Evolutionary conservation across 37 sponge, comb jelly and placozoan species (phyloP).

Genomic region (Tethya wilhelma): DNA sequence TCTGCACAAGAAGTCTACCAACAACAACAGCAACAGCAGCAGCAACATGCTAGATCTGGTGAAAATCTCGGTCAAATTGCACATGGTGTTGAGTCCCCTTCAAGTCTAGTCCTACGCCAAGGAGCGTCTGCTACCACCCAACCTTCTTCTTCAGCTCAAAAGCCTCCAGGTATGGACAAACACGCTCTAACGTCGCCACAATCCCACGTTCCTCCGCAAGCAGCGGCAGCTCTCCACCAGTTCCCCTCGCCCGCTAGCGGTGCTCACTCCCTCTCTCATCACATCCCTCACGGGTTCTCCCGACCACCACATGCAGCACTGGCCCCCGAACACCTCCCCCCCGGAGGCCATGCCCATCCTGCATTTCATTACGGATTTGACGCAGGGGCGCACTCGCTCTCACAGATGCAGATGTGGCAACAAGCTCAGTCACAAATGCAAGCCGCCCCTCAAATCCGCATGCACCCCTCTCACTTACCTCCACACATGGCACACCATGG

Average conservation of each 20-base stretch:
- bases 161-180: not conserved
- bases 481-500: constrained; percentile 38
- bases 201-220: not conserved
- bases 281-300: not conserved
- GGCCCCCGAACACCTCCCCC: constrained; percentile 25
- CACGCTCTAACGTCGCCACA: not conserved
- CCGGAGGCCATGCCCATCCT: not conserved
- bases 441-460: not conserved
- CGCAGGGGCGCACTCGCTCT: constrained; percentile 3
- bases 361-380: constrained; percentile 54
- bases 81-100: not conserved
- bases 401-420: constrained; percentile 59
- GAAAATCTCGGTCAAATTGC: not conserved
- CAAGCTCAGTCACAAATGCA: constrained; percentile 57
- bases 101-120: not conserved
- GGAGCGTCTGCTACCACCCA: too few relatives aligned
- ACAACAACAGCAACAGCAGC: constrained; percentile 17
- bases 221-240: not conserved
- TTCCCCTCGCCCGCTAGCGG: not conserved
- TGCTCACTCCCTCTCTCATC: not conserved
- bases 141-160: too few relatives aligned
- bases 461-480: constrained; percentile 27
- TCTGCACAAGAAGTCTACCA: too few relatives aligned
- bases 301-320: constrained; percentile 13
- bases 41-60: not conserved